A percentile compares a stretch with the other conserved stretches of the same genome.
These are phyloP conservation scores for Cynodonichthys magdalenae DNA, from an alignment of 2,797 vertebrate genomes.

Conservation along the genomic window DNA sequence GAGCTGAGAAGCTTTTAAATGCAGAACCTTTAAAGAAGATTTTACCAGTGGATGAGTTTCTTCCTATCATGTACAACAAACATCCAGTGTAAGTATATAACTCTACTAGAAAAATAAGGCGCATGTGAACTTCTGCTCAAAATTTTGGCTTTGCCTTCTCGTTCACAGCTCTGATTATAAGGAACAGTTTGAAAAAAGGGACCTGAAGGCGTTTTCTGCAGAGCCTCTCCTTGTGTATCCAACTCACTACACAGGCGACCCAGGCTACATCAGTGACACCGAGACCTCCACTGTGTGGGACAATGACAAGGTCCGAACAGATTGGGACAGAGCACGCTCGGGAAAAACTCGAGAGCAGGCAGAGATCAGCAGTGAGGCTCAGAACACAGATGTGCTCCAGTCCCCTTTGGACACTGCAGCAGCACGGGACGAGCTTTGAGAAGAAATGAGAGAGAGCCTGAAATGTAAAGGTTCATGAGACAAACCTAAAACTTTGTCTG, in stretches of 20 bases:
- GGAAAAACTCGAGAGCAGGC: conserved; percentile 89
- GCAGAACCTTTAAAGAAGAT: conserved; percentile 86
- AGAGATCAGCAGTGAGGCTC: conserved; percentile 86
- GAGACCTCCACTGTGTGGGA: conserved; percentile 95
- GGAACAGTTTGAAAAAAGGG: conserved; percentile 85
- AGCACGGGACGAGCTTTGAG: conserved; percentile 91
- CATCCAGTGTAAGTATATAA: conserved; percentile 87
- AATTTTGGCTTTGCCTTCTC: conserved; percentile 5
- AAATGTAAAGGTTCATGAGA: conserved; percentile 18
- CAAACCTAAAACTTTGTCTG: conserved; percentile 14
- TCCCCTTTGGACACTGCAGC: conserved; percentile 87
- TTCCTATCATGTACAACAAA: conserved; percentile 93
- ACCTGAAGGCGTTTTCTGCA: conserved; percentile 89
- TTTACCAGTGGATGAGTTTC: conserved; percentile 92
- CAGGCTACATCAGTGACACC: conserved; percentile 92
- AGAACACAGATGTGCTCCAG: conserved; percentile 89
- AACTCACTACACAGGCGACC: conserved; percentile 91
- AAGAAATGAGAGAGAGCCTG: conserved; percentile 13
- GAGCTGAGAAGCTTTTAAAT: conserved; percentile 88
- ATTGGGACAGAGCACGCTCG: conserved; percentile 90
- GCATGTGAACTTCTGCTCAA: background rate
- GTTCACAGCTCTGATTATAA: conserved; percentile 85
- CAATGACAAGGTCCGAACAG: conserved; percentile 86
- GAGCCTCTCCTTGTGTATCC: conserved; percentile 93
- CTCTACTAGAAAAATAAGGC: background rate